Conservation (phyloP, 2,113 vertebrate genomes). For the Mungos mungo region DNA sequence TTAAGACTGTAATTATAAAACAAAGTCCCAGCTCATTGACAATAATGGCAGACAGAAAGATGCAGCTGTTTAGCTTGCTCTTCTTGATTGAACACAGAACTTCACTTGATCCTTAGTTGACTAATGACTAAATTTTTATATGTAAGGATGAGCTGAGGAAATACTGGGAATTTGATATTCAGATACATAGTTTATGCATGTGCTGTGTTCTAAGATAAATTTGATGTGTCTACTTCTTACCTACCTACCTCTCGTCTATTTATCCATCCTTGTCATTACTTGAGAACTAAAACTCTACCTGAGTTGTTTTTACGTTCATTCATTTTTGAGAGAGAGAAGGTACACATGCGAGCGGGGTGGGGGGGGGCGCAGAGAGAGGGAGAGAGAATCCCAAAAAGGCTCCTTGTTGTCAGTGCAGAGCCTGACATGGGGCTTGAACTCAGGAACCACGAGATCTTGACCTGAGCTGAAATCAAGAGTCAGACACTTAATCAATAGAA, state of each 20-base stretch:
- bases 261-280: background rate
- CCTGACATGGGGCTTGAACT: no score
- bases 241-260: background rate
- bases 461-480: no score
- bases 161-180: background rate
- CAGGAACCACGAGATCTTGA: no score
- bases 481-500: no score
- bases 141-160: background rate
- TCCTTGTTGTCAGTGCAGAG: no score
- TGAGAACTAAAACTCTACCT: background rate
- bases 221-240: background rate
- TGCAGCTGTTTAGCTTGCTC: background rate
- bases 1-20: constrained; percentile 64
- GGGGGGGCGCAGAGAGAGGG: no score
- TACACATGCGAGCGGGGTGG: no score
- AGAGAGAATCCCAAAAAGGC: no score
- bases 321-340: no score
- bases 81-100: background rate
- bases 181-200: background rate
- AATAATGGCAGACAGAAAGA: background rate
- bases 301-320: no score
- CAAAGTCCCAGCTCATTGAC: constrained; percentile 7
- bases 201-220: background rate
- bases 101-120: background rate
- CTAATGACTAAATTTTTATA: background rate